phyloP scores from a whole-genome alignment of 2,888 invertebrate species.

The Patella caerulea region DNA sequence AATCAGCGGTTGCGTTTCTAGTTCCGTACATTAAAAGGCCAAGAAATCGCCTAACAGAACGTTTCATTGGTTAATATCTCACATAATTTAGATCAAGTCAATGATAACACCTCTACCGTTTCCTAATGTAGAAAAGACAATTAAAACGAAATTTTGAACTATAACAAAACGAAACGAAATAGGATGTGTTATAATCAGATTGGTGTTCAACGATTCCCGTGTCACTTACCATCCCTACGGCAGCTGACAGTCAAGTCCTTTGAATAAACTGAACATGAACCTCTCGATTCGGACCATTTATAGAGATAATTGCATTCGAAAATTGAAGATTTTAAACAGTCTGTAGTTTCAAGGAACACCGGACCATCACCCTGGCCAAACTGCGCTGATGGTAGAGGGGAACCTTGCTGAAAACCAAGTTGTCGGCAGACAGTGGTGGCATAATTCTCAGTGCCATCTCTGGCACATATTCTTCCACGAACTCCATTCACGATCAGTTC shows the following conservation, averaged over 20 bases:
- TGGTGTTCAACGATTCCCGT: too few species aligned
- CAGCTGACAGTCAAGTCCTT: constrained; percentile 54
- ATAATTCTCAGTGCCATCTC: too few species aligned
- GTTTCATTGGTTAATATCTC: too few species aligned
- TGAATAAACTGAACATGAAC: constrained; percentile 43
- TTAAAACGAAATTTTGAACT: too few species aligned
- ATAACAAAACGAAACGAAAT: too few species aligned
- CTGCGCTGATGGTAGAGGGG: constrained; percentile 35
- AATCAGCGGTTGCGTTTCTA: too few species aligned
- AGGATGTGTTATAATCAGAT: too few species aligned
- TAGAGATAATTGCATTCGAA: constrained; percentile 45
- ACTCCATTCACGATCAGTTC: constrained; percentile 50
- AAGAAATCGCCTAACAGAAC: too few species aligned
- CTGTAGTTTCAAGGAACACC: constrained; percentile 51
- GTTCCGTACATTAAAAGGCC: too few species aligned
- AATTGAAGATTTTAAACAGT: constrained; percentile 51
- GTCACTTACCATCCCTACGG: constrained; percentile 45
- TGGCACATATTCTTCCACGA: constrained; percentile 57
- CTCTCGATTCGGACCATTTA: constrained; percentile 42
- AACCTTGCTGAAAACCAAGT: constrained; percentile 52
- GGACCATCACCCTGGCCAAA: constrained; percentile 48
- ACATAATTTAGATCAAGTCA: too few species aligned
- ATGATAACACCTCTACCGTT: too few species aligned
- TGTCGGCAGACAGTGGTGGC: constrained; percentile 43
- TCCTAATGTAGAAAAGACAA: too few species aligned